phyloP scores from a whole-genome alignment of 2,113 vertebrate species.

The Vicugna pacos region DNA sequence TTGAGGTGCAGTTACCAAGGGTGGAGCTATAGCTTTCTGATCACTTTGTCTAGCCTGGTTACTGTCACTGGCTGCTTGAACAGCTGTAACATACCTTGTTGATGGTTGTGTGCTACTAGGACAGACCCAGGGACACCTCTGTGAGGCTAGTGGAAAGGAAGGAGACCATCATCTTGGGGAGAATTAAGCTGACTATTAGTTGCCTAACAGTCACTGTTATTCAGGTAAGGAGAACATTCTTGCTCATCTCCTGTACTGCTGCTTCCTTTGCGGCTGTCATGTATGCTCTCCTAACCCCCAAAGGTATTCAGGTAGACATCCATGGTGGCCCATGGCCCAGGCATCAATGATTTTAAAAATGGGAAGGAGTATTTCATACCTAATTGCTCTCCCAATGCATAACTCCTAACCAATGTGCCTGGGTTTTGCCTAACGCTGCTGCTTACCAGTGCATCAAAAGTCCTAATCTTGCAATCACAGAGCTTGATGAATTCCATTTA shows the following conservation, averaged over 20 bases:
- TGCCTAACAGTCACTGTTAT: background rate
- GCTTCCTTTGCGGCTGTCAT: background rate
- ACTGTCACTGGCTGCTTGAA: background rate
- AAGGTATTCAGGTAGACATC: background rate
- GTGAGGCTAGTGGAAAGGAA: background rate
- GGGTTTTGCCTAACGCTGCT: background rate
- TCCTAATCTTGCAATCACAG: background rate
- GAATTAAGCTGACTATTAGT: background rate
- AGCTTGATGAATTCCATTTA: background rate
- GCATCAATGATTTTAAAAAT: background rate
- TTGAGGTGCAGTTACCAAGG: background rate
- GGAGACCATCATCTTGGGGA: background rate
- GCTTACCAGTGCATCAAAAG: background rate
- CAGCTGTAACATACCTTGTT: background rate
- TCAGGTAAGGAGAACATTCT: background rate
- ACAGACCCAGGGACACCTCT: background rate
- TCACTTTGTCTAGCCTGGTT: background rate
- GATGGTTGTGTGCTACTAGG: background rate
- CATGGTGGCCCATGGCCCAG: background rate
- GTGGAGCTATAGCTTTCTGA: background rate
- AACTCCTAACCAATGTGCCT: background rate
- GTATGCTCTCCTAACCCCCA: background rate
- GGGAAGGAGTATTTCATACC: background rate
- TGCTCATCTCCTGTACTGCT: background rate
- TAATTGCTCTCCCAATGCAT: background rate